Evolutionary conservation across 2,113 vertebrate species (phyloP).

Genomic region (Lethenteron camtschaticum): DNA sequence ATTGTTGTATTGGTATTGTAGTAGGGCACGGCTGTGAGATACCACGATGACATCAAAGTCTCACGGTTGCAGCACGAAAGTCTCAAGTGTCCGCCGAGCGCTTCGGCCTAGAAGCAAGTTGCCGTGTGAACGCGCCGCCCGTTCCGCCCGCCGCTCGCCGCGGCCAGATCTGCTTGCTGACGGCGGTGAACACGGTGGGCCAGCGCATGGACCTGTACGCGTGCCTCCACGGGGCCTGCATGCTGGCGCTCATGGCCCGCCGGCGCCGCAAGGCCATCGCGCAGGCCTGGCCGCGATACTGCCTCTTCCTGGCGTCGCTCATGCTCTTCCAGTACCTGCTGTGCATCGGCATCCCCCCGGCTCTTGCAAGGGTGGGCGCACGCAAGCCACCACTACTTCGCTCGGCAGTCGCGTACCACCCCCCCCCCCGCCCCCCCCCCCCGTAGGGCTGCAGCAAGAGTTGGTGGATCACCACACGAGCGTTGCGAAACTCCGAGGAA

Average conservation of each 20-base stretch:
- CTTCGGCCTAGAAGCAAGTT: no score
- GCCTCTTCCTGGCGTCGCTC: conserved; percentile 32
- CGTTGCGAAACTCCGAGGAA: not conserved
- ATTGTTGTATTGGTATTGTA: no score
- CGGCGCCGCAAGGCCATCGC: conserved; percentile 33
- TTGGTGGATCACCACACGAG: not conserved
- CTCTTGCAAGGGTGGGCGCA: conserved; percentile 25
- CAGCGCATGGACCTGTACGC: conserved; percentile 33
- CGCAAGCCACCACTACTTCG: not conserved
- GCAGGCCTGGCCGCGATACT: conserved; percentile 38
- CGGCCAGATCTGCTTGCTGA: conserved; percentile 24
- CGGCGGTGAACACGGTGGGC: conserved; percentile 27
- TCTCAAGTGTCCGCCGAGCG: no score
- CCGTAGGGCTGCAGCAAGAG: not conserved
- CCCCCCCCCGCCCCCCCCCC: not conserved
- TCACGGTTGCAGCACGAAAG: no score
- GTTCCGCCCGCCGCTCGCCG: no score
- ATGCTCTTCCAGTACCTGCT: conserved; percentile 32
- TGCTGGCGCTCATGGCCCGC: conserved; percentile 25
- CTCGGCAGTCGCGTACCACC: not conserved
- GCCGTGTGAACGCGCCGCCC: no score
- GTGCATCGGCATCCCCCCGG: conserved; percentile 32
- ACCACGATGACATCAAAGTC: no score
- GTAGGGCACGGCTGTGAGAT: no score
- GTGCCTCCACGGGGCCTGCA: conserved; percentile 22